Percentiles rank a stretch among this genome's conserved stretches.
phyloP scores from a whole-genome alignment of 2,113 vertebrate species.

The Hippocampus abdominalis region DNA sequence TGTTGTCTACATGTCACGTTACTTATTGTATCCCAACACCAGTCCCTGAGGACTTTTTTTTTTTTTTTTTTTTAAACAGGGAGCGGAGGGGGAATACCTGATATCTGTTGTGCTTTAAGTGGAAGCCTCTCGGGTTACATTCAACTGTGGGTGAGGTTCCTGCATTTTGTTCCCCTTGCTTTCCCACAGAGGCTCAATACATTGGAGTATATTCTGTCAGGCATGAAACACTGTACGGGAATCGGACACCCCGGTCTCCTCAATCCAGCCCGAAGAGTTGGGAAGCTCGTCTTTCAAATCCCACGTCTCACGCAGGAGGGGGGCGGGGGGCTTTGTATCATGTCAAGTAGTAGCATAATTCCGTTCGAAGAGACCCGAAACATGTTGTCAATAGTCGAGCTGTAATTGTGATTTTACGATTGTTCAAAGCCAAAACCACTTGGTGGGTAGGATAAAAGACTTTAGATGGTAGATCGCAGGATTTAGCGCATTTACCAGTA shows the following conservation, averaged over 20 bases:
- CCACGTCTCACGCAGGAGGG: constrained; percentile 23
- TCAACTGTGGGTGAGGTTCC: constrained; percentile 28
- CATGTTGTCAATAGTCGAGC: not conserved
- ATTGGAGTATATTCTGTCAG: constrained; percentile 25
- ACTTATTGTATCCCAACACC: constrained; percentile 27
- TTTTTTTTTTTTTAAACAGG: constrained; percentile 38
- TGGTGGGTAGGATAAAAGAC: no score
- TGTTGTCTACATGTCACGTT: constrained; percentile 33
- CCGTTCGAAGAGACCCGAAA: not conserved
- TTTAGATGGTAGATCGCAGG: no score
- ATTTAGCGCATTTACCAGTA: no score
- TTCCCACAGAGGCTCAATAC: constrained; percentile 48
- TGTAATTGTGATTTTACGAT: not conserved
- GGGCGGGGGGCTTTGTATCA: not conserved
- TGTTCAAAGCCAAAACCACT: no score
- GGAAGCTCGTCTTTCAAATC: constrained; percentile 46
- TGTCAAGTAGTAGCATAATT: not conserved
- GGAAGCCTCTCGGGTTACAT: constrained; percentile 45
- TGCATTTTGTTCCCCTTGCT: constrained; percentile 33
- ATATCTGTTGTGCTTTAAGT: constrained; percentile 54
- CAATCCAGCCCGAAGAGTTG: constrained; percentile 24
- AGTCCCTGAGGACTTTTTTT: constrained; percentile 42
- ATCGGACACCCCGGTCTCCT: constrained; percentile 40
- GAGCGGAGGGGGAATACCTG: constrained; percentile 42
- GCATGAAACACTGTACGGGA: constrained; percentile 39